Evolutionary conservation across 37 sponge, comb jelly and placozoan genomes (phyloP), one percentile per base, ranked within the genome.

Genomic region (Cliona cf. orientalis): DNA sequence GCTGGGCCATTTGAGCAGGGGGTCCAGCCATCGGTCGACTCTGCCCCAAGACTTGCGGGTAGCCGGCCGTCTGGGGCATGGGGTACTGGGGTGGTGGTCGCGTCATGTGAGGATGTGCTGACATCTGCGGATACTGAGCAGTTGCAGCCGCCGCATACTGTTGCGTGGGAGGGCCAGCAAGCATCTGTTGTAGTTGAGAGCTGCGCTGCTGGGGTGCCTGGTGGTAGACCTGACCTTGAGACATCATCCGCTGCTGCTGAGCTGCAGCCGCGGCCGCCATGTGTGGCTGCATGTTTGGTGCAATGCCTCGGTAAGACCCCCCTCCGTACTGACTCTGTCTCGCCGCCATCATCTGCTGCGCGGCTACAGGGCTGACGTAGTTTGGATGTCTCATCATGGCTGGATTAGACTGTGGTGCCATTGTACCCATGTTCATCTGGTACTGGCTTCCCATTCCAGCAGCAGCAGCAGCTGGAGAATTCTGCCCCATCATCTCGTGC

Each of bases 61-160:
- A 76, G 35, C 69, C 68, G 5, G 69, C 76, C 19, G 67, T 69
- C 70, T 69, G 69, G 3, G 65, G 57, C 28, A 31, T 11, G 33
- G 70, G 75, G 55, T 88, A 88, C 71, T 81, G 89, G 4, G 89
- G 89, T 37, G 81, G 82, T 17, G 89, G 89, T 21, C 76, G 74
- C 7, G 75, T 14, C 5, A 61, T 65, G 14, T 74, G 74, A 9
- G 70, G 32, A 14, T 46, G 78, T 29, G 40, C n/a, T 29, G 23
- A 44, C 43, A 38, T 32, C 9, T 74, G 65, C 3, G 73, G 41
- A 74, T 34, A 58, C 11, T 29, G 32, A 25, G 69, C 55, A 2
- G 7, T 44, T 5, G 34, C 35, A 64, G 75, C 17, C 33, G 46
- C 42, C 58, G 41, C 66, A 42, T 80, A 21, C 26, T 31, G 73